A percentile compares a stretch with the other conserved stretches of the same genome.
These are phyloP conservation scores for Nomada fabriciana DNA, from an alignment of 2,888 invertebrate species.

Conservation along the genomic window DNA sequence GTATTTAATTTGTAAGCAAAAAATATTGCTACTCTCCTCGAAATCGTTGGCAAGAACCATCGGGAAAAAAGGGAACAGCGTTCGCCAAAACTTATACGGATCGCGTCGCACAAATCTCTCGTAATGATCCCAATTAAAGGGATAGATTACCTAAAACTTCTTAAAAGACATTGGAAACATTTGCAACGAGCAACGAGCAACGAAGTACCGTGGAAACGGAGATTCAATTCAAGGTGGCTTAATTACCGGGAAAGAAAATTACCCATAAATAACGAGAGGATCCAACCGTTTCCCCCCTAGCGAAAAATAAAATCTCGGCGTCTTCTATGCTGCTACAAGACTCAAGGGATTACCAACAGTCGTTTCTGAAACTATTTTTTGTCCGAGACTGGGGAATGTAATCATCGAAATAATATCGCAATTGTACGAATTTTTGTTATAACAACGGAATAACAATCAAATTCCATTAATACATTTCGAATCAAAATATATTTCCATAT, in stretches of 20 bases:
- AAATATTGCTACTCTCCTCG: no score
- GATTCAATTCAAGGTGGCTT: conserved; percentile 46
- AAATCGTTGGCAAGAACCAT: no score
- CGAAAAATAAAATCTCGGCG: conserved; percentile 2
- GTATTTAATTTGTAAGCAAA: no score
- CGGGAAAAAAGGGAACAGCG: background rate
- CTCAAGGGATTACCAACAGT: background rate
- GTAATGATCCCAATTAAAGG: conserved; percentile 16
- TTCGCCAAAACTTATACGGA: background rate
- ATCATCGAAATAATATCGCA: background rate
- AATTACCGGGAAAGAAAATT: conserved; percentile 38
- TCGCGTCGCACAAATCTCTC: background rate
- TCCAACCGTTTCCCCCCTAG: background rate
- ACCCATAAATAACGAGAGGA: conserved; percentile 25
- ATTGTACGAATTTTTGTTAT: background rate
- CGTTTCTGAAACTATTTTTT: no score
- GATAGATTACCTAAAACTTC: background rate
- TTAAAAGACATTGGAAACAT: background rate
- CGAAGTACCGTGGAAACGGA: conserved; percentile 5
- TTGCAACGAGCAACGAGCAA: background rate
- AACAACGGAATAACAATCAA: background rate
- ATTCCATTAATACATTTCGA: background rate
- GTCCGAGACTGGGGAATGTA: no score
- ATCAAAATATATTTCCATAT: no score
- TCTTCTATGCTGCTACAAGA: background rate